Evolutionary conservation across 2,888 invertebrate species (phyloP).

Genomic region (Nomada ruficornis): DNA sequence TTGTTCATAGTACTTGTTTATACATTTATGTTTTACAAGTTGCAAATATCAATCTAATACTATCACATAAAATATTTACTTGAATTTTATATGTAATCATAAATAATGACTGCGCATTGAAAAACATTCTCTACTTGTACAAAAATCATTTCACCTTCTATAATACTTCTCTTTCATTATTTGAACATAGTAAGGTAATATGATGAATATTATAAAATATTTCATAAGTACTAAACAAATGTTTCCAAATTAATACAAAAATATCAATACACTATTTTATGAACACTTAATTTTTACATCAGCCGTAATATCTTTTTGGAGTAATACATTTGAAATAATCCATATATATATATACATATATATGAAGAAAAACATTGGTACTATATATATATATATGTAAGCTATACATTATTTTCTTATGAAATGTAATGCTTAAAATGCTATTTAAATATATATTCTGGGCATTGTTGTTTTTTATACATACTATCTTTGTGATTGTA

Average conservation of each 20-base stretch:
- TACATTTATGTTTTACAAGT: slow-evolving; percentile 12
- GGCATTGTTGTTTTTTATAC: slow-evolving; percentile 23
- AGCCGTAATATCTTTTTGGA: not conserved
- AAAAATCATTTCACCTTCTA: not conserved
- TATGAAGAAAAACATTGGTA: slow-evolving; percentile 4
- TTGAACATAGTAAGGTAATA: slow-evolving; percentile 10
- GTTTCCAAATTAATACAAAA: slow-evolving; percentile 19
- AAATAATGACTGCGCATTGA: not conserved
- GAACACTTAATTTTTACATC: not conserved
- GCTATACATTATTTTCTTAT: slow-evolving; percentile 22
- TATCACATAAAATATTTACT: slow-evolving; percentile 24
- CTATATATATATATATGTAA: not conserved
- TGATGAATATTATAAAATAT: slow-evolving; percentile 12
- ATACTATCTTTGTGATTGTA: slow-evolving; percentile 39
- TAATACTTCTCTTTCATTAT: slow-evolving; percentile 6
- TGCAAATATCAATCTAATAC: slow-evolving; percentile 41
- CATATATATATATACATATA: not conserved
- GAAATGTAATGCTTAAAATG: slow-evolving; percentile 28
- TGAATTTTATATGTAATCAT: not conserved
- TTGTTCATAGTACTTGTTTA: slow-evolving; percentile 21
- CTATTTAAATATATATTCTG: slow-evolving; percentile 25
- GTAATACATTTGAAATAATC: not conserved
- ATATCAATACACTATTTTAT: slow-evolving; percentile 20
- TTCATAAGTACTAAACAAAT: slow-evolving; percentile 16
- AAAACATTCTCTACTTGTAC: not conserved